Percentiles rank a stretch among this genome's conserved stretches.
These are phyloP conservation scores for Eulemur coronatus DNA, from an alignment of 2,797 vertebrate genomes.

Conservation along the genomic window DNA sequence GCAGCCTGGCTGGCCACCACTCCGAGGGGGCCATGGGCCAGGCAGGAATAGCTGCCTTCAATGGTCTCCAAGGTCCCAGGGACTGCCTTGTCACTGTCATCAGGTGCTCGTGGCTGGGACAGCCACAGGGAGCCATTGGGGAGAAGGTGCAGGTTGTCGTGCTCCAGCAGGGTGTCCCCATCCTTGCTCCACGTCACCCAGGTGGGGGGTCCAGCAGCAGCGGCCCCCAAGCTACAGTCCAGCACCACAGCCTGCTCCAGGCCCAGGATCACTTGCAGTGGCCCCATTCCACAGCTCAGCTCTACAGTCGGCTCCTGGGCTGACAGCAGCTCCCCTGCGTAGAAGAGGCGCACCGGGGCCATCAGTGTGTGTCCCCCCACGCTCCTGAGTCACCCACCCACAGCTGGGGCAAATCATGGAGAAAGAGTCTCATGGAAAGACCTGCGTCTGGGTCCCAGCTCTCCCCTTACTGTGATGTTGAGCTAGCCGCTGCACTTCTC, in stretches of 20 bases:
- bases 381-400: neutral
- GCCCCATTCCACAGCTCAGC: constrained; percentile 93
- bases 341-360: constrained; percentile 25
- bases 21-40: constrained; percentile 89
- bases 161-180: constrained; percentile 84
- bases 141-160: constrained; percentile 85
- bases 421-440: neutral
- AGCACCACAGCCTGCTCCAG: constrained; percentile 88
- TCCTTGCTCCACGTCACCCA: constrained; percentile 94
- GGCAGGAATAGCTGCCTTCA: constrained; percentile 94
- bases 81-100: constrained; percentile 63
- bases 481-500: neutral
- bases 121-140: constrained; percentile 90
- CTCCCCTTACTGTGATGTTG: neutral
- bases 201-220: constrained; percentile 81
- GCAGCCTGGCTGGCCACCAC: constrained; percentile 92
- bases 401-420: neutral
- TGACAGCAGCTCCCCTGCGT: constrained; percentile 74
- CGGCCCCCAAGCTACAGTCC: constrained; percentile 89
- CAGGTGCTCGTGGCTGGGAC: constrained; percentile 65
- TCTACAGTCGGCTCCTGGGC: constrained; percentile 86
- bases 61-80: neutral
- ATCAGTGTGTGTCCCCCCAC: neutral
- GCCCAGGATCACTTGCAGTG: constrained; percentile 90
- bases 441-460: neutral